Percentiles rank a stretch among this genome's conserved stretches.
These are phyloP conservation scores for Tyrophagus putrescentiae DNA, from an alignment of 1,140 invertebrate genomes.

Conservation along the genomic window DNA sequence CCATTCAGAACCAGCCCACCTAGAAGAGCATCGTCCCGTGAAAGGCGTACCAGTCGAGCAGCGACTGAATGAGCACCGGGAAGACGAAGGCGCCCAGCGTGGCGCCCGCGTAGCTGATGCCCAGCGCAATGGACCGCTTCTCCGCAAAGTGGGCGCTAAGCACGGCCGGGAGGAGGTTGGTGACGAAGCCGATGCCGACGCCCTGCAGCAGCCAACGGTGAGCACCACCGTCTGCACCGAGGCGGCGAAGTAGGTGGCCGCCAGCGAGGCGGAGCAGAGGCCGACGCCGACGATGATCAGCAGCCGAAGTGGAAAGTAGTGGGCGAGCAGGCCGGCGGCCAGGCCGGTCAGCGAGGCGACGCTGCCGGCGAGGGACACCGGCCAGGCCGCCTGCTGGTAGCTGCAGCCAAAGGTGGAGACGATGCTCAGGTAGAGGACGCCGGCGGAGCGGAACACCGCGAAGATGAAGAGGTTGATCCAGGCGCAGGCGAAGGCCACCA, in stretches of 20 bases:
- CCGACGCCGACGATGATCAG: conserved; percentile 23
- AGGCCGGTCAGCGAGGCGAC: conserved; percentile 19
- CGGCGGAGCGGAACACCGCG: conserved; percentile 26
- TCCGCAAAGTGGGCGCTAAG: conserved; percentile 32
- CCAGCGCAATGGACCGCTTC: conserved; percentile 31
- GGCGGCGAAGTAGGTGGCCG: conserved; percentile 22
- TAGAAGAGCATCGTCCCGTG: conserved; percentile 25
- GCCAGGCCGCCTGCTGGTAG: conserved; percentile 26
- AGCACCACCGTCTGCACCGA: conserved; percentile 22
- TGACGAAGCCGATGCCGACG: conserved; percentile 21
- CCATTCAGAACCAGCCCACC: conserved; percentile 17
- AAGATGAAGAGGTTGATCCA: conserved; percentile 27
- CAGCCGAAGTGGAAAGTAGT: conserved; percentile 24
- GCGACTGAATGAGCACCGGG: conserved; percentile 30
- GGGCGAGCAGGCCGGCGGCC: conserved; percentile 23
- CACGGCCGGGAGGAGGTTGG: conserved; percentile 24
- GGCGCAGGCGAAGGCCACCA: conserved; percentile 22
- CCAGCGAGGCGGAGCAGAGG: conserved; percentile 19
- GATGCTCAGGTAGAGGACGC: conserved; percentile 25
- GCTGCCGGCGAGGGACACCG: conserved; percentile 22
- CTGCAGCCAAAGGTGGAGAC: conserved; percentile 25
- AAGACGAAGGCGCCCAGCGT: conserved; percentile 32
- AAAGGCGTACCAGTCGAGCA: conserved; percentile 27
- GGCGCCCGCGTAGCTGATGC: conserved; percentile 31
- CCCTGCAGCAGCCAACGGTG: conserved; percentile 25